Base-by-base conservation (phyloP, 2,888 invertebrate species). In the Melolontha melolontha region DNA sequence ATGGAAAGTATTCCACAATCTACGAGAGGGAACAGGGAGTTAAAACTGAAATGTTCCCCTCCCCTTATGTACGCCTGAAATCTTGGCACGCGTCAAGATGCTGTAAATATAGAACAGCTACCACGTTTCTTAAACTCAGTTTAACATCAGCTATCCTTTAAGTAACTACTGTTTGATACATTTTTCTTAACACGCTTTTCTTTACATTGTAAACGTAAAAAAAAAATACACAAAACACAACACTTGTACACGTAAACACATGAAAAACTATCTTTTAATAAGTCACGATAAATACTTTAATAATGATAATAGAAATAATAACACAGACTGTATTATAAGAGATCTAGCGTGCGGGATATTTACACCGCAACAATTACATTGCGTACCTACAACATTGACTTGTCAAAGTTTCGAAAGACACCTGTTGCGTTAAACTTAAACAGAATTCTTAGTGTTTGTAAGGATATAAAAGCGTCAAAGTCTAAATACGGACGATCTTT, bases 71-170 rank as follows among this genome's bases (percentile, higher is more conserved):
- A 76, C 22, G 79, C 80, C 79, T 79, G 79, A 81, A 80, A 79
- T 57, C 79, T 82, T 83, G 83, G 83, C 83, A 83, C 83, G 83
- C 82, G 82, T 81, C 81, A 77, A 79, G 76, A 80, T 79, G 79
- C 78, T 79, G 76, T 82, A 83, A 83, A 83, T 83, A 82, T 83
- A 83, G 83, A 82, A 81, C 81, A 81, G 80, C 80, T 79, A 80
- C 79, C 80, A 79, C 80, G 76, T 78, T 79, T 77, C 79, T 78
- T 70, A 73, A 74, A 77, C 78, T 78, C 79, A 81, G 82, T 81
- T 77, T 77, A 76, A 77, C 78, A 73, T 72, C 71, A 77, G 75
- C 75, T 76, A 75, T 71, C 68, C 77, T 63, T 68, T 63, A 71
- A 72, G 70, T 70, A 27, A 52, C 62, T 67, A 57, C 57, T 50